phyloP scores from a whole-genome alignment of 2,113 vertebrate genomes.

The Panthera tigris region DNA sequence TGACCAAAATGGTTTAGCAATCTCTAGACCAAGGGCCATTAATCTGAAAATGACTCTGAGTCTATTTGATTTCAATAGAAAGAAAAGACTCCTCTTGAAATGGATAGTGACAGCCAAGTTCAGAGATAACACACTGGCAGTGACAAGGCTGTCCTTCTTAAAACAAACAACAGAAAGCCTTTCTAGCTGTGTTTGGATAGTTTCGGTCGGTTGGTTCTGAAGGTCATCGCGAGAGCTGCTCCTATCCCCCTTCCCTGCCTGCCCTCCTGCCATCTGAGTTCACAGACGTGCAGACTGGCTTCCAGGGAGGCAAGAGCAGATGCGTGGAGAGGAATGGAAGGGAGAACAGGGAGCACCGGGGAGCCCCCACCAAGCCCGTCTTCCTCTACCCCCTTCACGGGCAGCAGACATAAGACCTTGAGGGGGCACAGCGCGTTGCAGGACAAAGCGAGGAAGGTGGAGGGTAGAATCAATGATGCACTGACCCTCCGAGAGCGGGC shows the following conservation, averaged over 20 bases:
- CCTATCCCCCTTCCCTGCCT: rapidly evolving
- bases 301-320: neutral
- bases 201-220: neutral
- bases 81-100: constrained; percentile 35
- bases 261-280: neutral
- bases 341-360: too few species aligned
- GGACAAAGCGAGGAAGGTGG: neutral
- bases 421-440: neutral
- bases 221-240: rapidly evolving
- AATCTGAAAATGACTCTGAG: constrained; percentile 67
- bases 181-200: rapidly evolving
- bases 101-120: constrained; percentile 28
- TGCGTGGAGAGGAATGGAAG: rapidly evolving
- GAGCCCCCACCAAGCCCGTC: rapidly evolving
- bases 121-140: constrained; percentile 30
- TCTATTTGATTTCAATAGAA: constrained; percentile 38
- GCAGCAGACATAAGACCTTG: rapidly evolving
- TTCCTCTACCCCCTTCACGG: rapidly evolving
- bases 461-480: rapidly evolving
- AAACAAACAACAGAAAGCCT: neutral
- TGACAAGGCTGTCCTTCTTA: neutral
- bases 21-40: constrained; percentile 67
- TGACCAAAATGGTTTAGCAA: constrained; percentile 75
- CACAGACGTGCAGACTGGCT: rapidly evolving
- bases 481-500: neutral